Evolutionary conservation across 37 sponge, comb jelly and placozoan species (phyloP).

Genomic region (Lycopodina hypogea): DNA sequence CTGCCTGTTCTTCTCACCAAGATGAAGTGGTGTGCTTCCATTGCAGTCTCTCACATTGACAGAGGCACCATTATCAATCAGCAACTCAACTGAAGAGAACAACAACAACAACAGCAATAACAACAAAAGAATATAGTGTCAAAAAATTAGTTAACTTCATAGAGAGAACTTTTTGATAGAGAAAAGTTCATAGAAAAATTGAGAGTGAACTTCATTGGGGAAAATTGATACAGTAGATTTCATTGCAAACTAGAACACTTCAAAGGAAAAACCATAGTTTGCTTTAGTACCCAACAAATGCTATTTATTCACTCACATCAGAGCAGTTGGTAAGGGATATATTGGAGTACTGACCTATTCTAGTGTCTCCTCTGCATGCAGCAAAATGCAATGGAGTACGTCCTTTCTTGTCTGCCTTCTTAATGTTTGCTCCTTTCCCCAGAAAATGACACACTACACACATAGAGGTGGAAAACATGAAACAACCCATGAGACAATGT

Average conservation of each 20-base stretch:
- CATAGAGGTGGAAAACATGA: background rate
- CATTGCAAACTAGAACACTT: too few relatives aligned
- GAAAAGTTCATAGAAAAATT: too few relatives aligned
- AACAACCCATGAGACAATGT: background rate
- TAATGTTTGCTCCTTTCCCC: slow-evolving; percentile 48
- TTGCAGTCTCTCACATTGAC: slow-evolving; percentile 66
- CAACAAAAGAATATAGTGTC: too few relatives aligned
- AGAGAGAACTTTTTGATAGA: too few relatives aligned
- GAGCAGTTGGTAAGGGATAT: too few relatives aligned
- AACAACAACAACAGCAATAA: background rate
- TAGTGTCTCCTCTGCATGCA: slow-evolving; percentile 45
- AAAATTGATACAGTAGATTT: too few relatives aligned
- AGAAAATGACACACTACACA: slow-evolving; percentile 39
- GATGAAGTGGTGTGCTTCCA: slow-evolving; percentile 74
- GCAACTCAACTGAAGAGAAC: slow-evolving; percentile 37
- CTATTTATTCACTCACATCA: too few relatives aligned
- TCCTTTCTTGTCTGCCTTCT: slow-evolving; percentile 59
- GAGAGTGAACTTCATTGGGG: too few relatives aligned
- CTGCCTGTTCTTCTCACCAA: slow-evolving; percentile 30
- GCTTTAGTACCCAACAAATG: too few relatives aligned
- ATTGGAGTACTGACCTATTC: slow-evolving; percentile 53
- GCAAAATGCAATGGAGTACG: slow-evolving; percentile 83
- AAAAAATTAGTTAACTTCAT: too few relatives aligned
- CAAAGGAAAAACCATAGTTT: too few relatives aligned
- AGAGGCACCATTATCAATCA: slow-evolving; percentile 58